Evolutionary conservation across 2,113 vertebrate species (phyloP), one percentile per base, ranked within the genome.

Genomic region (Eublepharis macularius): DNA sequence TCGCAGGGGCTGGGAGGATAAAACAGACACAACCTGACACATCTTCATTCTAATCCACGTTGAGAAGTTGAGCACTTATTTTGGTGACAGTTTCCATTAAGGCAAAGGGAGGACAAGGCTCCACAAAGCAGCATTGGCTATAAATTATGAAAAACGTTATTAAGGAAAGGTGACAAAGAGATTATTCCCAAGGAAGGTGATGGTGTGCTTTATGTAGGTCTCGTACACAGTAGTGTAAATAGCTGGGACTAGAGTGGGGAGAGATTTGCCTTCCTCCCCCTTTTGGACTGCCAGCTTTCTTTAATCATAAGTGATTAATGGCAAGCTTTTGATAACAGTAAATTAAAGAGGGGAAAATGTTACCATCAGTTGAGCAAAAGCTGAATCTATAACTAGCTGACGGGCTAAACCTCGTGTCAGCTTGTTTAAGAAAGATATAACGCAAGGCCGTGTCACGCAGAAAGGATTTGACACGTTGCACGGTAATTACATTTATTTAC

Each of bases 81-180:
- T 85, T 90, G 89, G 80, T 90, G 88, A 74, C 90, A 84, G 66
- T 88, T 76, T 87, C 88, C 89, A 87, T 12, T 92, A 89, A 92
- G 90, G 66, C 32, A 32, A 85, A 19, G 21, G 12, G 14, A n/a
- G 83, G 74, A 0, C 24, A 77, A 19, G 79, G 86, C 70, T 72
- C 0, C 0, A 85, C 68, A 92, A 82, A 84, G 41, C 51, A 76
- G 82, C 77, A 43, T 43, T 85, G 85, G n/a, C 82, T 89, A 85
- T 88, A 86, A 47, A 81, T 92, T 92, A 49, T 88, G 89, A 19
- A 76, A 89, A 83, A 6, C 73, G 36, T n/a, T 51, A 82, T 91
- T 88, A 90, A 80, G 87, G 76, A 72, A 90, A 81, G 36, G 39
- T 39, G 69, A 26, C 8, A 90, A 83, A 76, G 82, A 91, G 73